Evolutionary conservation across 2,113 vertebrate genomes (phyloP).

Genomic region (Microcebus murinus): DNA sequence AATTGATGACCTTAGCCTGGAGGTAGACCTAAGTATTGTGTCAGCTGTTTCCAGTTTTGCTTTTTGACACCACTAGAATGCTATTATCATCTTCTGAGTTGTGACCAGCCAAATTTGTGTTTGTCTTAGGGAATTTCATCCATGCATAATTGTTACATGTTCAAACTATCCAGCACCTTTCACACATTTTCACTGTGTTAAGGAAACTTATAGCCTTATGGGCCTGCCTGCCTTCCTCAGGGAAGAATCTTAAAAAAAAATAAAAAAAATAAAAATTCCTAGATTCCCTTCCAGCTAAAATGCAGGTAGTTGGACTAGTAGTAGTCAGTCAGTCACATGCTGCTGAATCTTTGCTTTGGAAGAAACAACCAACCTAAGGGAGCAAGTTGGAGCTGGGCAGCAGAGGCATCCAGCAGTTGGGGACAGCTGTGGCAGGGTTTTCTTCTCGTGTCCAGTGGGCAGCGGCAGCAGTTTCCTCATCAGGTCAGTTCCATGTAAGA

Average conservation of each 20-base stretch:
- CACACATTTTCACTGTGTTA: background rate
- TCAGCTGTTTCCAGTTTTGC: background rate
- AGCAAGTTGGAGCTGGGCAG: background rate
- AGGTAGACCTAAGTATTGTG: background rate
- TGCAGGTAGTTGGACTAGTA: background rate
- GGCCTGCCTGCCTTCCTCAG: background rate
- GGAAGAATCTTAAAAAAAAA: background rate
- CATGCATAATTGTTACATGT: background rate
- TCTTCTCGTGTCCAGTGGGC: background rate
- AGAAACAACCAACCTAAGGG: background rate
- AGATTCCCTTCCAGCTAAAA: background rate
- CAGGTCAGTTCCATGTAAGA: background rate
- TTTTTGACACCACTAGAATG: background rate
- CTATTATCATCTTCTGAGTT: background rate
- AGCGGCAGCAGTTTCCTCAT: background rate
- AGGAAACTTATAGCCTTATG: background rate
- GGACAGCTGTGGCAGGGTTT: accelerated
- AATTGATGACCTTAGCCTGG: background rate
- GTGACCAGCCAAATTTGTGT: background rate
- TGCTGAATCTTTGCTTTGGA: background rate
- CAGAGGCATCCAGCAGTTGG: background rate
- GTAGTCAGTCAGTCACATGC: background rate
- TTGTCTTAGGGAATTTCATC: background rate
- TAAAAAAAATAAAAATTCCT: too few species aligned
- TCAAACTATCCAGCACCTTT: background rate